Percentiles rank a stretch among this genome's conserved stretches.
Evolutionary conservation across 2,797 vertebrate species (phyloP).

Genomic region (Pipistrellus pipistrellus): DNA sequence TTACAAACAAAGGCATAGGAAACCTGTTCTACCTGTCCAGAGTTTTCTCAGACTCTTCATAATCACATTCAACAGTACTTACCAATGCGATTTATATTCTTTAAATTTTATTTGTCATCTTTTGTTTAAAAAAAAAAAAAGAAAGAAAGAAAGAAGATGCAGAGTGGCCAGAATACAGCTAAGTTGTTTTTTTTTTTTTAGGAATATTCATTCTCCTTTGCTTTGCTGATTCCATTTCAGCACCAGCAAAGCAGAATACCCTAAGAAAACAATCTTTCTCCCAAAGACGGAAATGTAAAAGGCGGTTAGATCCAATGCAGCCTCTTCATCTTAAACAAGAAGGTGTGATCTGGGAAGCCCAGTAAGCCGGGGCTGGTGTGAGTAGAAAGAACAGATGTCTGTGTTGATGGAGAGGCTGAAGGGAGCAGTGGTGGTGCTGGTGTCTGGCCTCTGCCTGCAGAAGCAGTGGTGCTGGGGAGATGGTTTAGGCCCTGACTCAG

Average conservation of each 20-base stretch:
- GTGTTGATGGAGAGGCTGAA: constrained; percentile 77
- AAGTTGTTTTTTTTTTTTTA: not conserved
- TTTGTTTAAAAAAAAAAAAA: not conserved
- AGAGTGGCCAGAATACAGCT: not conserved
- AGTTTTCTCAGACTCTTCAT: too few relatives aligned
- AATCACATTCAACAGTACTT: too few relatives aligned
- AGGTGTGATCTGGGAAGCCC: constrained; percentile 82
- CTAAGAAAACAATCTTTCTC: too few relatives aligned
- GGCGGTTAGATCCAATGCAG: constrained; percentile 78
- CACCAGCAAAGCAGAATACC: not conserved
- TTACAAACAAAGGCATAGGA: too few relatives aligned
- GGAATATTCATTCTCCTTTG: not conserved
- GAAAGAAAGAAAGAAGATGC: not conserved
- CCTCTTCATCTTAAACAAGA: constrained; percentile 82
- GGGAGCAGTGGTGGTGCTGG: not conserved
- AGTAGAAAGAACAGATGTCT: constrained; percentile 73
- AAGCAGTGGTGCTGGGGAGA: constrained; percentile 79
- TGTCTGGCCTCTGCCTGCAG: constrained; percentile 85
- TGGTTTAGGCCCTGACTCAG: constrained; percentile 36
- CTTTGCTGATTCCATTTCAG: constrained; percentile 17
- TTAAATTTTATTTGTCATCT: not conserved
- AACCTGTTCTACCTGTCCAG: too few relatives aligned
- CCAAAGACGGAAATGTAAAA: constrained; percentile 70
- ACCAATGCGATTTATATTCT: too few relatives aligned
- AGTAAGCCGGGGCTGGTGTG: constrained; percentile 46